These are phyloP conservation scores for Gracilinanus agilis DNA, from an alignment of 2,113 vertebrate species.

Conservation along the genomic window DNA sequence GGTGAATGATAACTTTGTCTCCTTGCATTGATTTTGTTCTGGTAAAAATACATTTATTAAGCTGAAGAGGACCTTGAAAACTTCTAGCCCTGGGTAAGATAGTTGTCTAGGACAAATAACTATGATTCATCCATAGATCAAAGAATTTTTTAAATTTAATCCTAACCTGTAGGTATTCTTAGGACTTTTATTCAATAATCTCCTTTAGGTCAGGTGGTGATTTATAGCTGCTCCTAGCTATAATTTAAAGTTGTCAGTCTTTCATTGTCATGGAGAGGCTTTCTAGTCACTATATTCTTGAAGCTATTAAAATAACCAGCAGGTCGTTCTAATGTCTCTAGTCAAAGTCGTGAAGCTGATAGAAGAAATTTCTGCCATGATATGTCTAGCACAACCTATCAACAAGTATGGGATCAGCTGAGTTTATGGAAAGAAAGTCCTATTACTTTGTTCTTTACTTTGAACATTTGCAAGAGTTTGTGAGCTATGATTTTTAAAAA, in stretches of 20 bases:
- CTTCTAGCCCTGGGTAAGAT: background rate
- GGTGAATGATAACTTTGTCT: background rate
- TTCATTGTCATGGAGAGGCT: background rate
- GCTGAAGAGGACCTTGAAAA: background rate
- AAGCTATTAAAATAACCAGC: background rate
- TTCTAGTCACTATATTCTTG: background rate
- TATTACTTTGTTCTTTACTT: background rate
- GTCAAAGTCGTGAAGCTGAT: background rate
- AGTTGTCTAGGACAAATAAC: background rate
- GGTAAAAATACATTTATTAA: background rate
- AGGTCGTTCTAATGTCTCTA: background rate
- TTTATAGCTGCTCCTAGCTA: background rate
- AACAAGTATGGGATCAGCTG: background rate
- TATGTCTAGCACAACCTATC: background rate
- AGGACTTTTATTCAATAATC: background rate
- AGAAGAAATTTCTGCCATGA: background rate
- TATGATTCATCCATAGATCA: background rate
- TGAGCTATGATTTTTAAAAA: too few relatives aligned
- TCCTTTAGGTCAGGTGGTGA: background rate
- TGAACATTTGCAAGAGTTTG: background rate
- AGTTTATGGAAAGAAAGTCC: background rate
- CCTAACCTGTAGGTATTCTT: background rate
- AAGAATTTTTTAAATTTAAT: background rate
- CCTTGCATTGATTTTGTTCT: background rate
- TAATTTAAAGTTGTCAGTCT: background rate